These are phyloP conservation scores for Drosophila nr. fundita DNA, from an alignment of 2,888 invertebrate genomes.

Conservation along the genomic window DNA sequence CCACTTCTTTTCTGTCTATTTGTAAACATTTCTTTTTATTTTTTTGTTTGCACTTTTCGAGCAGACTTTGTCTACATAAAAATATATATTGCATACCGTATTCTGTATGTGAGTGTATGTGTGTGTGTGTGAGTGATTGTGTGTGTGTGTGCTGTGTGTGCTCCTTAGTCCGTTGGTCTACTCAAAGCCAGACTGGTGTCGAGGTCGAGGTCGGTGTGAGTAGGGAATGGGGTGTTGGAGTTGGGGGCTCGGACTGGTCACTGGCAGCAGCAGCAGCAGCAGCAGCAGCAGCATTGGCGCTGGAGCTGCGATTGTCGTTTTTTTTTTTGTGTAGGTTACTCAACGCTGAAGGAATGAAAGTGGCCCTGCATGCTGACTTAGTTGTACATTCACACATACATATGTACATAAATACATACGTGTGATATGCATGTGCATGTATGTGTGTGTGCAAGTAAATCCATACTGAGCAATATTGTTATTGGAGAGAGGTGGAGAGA, in stretches of 20 bases:
- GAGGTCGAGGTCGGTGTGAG: slow-evolving; percentile 54
- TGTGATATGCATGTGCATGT: slow-evolving; percentile 12
- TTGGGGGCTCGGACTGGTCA: slow-evolving; percentile 49
- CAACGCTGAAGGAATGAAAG: slow-evolving; percentile 49
- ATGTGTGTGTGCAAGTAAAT: slow-evolving; percentile 5
- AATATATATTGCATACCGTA: slow-evolving; percentile 78
- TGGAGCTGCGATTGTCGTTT: slow-evolving; percentile 23
- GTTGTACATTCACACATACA: slow-evolving; percentile 26
- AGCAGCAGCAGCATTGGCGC: slow-evolving; percentile 21
- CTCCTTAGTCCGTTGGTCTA: slow-evolving; percentile 68
- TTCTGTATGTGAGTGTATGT: slow-evolving; percentile 67
- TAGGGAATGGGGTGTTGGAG: slow-evolving; percentile 29
- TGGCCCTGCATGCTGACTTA: slow-evolving; percentile 46
- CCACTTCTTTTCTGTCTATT: slow-evolving; percentile 71
- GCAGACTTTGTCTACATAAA: slow-evolving; percentile 82
- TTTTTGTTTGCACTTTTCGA: slow-evolving; percentile 82
- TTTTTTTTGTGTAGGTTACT: slow-evolving; percentile 50
- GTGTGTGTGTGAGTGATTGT: slow-evolving; percentile 68
- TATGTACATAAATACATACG: slow-evolving; percentile 23
- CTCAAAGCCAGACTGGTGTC: slow-evolving; percentile 78
- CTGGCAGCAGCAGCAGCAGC: slow-evolving; percentile 19
- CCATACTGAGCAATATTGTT: slow-evolving; percentile 46
- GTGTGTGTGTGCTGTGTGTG: slow-evolving; percentile 68
- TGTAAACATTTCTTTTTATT: slow-evolving; percentile 54
- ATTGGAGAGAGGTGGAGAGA: slow-evolving; percentile 27